These are phyloP conservation scores for Sebastes oblongus DNA, from an alignment of 2,797 vertebrate genomes.

Conservation along the genomic window DNA sequence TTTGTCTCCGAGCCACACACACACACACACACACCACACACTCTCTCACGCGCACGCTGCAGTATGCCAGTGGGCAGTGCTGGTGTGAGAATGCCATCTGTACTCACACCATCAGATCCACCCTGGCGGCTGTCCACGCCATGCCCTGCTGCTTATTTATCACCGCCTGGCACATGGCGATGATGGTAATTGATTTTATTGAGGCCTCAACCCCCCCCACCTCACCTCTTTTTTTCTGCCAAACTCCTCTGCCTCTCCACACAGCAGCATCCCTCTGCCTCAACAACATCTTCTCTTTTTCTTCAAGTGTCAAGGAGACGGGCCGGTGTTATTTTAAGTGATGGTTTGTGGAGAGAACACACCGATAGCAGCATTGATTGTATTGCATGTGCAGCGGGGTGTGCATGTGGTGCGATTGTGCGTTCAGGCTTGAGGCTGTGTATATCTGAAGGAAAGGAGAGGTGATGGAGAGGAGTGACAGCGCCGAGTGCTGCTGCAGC, in stretches of 20 bases:
- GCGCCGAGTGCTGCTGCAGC: constrained; percentile 36
- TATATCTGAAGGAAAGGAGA: neutral
- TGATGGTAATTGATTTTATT: constrained; percentile 75
- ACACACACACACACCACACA: constrained; percentile 5
- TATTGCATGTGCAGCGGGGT: constrained; percentile 13
- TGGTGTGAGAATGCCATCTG: constrained; percentile 66
- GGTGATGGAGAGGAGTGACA: constrained; percentile 21
- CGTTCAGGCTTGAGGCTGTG: constrained; percentile 30
- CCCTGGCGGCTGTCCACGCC: constrained; percentile 62
- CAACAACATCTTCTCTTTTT: neutral
- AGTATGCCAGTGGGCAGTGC: constrained; percentile 56
- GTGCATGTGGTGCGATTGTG: constrained; percentile 32
- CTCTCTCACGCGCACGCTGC: neutral
- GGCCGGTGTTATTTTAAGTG: constrained; percentile 31
- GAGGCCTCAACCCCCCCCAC: constrained; percentile 14
- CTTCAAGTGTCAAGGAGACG: constrained; percentile 26
- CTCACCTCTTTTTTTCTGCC: neutral
- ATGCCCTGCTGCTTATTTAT: constrained; percentile 70
- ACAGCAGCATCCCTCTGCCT: neutral
- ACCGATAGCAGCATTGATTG: constrained; percentile 23
- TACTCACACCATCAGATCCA: constrained; percentile 65
- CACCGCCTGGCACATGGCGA: constrained; percentile 60
- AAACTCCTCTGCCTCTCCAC: constrained; percentile 10
- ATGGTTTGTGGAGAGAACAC: constrained; percentile 4
- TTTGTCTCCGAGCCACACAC: constrained; percentile 23